Percentiles rank a stretch among this genome's conserved stretches.
These are phyloP conservation scores for Plutella xylostella DNA, from an alignment of 2,888 invertebrate species.

Conservation along the genomic window DNA sequence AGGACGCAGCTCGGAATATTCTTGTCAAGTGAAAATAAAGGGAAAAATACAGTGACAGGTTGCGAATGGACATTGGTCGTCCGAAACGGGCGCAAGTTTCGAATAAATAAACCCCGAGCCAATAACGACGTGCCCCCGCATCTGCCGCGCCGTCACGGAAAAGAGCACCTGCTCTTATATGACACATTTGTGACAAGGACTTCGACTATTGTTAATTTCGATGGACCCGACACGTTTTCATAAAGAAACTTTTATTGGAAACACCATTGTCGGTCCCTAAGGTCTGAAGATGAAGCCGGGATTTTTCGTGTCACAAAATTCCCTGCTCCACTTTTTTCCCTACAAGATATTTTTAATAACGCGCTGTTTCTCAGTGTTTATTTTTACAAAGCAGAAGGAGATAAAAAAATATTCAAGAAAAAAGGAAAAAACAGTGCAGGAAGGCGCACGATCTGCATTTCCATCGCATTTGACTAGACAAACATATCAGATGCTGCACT, in stretches of 20 bases:
- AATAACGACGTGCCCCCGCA: constrained; percentile 53
- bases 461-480: constrained; percentile 67
- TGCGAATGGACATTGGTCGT: constrained; percentile 63
- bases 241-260: constrained; percentile 20
- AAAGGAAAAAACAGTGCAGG: constrained; percentile 26
- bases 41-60: constrained; percentile 63
- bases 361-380: not conserved
- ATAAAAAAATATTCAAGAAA: not conserved
- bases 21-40: constrained; percentile 68
- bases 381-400: not conserved
- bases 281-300: constrained; percentile 2
- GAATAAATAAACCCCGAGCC: constrained; percentile 60
- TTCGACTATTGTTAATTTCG: constrained; percentile 41
- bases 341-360: not conserved
- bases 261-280: constrained; percentile 10
- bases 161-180: constrained; percentile 41
- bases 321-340: not conserved
- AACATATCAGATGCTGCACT: constrained; percentile 57
- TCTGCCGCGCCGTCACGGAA: constrained; percentile 37
- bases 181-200: constrained; percentile 46
- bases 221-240: constrained; percentile 18
- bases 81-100: constrained; percentile 49
- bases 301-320: constrained; percentile 1
- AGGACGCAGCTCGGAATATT: constrained; percentile 56
- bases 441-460: constrained; percentile 37